A percentile compares a stretch with the other conserved stretches of the same genome.
These are phyloP conservation scores for Congeria kusceri DNA, from an alignment of 2,888 invertebrate species.

Conservation along the genomic window DNA sequence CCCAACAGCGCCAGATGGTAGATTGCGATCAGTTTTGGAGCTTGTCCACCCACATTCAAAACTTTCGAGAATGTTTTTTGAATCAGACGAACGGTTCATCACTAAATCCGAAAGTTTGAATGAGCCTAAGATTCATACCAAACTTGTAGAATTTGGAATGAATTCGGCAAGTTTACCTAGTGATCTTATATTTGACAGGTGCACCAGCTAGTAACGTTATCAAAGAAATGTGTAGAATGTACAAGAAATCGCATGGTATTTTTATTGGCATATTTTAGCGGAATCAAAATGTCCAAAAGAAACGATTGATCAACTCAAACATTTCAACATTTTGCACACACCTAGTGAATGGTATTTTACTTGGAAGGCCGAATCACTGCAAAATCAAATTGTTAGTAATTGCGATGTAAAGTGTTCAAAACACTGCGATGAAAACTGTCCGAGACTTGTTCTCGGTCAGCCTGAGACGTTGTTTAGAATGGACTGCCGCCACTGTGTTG, in stretches of 20 bases:
- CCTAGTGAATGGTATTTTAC: slow-evolving; percentile 49
- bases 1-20: slow-evolving; percentile 29
- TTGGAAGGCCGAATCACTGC: slow-evolving; percentile 47
- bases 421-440: neutral
- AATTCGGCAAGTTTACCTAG: neutral
- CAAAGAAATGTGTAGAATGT: neutral
- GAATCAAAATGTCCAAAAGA: too few relatives aligned
- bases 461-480: neutral
- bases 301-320: too few relatives aligned
- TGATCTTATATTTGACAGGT: neutral
- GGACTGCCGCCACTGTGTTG: neutral
- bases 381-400: neutral
- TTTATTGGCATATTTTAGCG: too few relatives aligned
- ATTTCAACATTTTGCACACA: too few relatives aligned
- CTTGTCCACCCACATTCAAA: slow-evolving; percentile 68
- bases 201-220: neutral
- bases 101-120: neutral
- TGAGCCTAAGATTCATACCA: neutral
- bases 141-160: slow-evolving; percentile 1
- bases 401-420: neutral
- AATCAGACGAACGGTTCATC: slow-evolving; percentile 73
- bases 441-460: neutral
- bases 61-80: slow-evolving; percentile 61
- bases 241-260: neutral
- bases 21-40: slow-evolving; percentile 56